Base-by-base conservation (phyloP, 2,797 vertebrate species). In the Psittacula echo region DNA sequence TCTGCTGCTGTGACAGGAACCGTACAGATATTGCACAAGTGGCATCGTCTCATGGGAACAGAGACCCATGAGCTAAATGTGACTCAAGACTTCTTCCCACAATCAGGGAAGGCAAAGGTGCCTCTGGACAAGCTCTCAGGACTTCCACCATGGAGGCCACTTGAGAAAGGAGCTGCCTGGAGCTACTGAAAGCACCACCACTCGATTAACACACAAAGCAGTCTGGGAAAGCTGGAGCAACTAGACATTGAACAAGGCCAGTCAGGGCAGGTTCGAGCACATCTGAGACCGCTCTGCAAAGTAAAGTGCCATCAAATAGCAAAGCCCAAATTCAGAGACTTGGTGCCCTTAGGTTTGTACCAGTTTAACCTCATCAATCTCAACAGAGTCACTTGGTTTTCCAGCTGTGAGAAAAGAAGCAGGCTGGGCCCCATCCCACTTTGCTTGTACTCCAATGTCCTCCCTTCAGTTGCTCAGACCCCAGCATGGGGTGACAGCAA, bases 231-330 rank as follows among this genome's bases (percentile, higher is more conserved):
- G 95, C 95, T 90, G 41, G 66, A 95, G 95, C 95, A 87, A 83
- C 77, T 87, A 94, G 53, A 89, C 95, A 94, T 94, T 95, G 72
- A 95, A 95, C 50, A 9, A 78, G 78, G 96, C 85, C 62, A 91
- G 95, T 90, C 95, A 97, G 95, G 95, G 93, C 94, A 95, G 95
- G 93, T 96, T 97, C 91, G 9, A 94, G 85, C 87, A 90, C 75
- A 91, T 82, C 54, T 5, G 12, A 65, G 79, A 73, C 68, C 70
- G 22, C 32, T 68, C 77, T 44, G 45, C 56, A 87, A 85, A 87
- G 76, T 58, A 58, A 80, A 11, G 34, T 13, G 77, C 50, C 64
- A 71, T 34, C 61, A 62, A 79, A 74, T 0, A 60, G 64, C 62
- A 84, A 93, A 83, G 64, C 53, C 67, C 66, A 79, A 27, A 76